Evolutionary conservation across 1,140 invertebrate genomes (phyloP).

Genomic region (Nebria ingens): DNA sequence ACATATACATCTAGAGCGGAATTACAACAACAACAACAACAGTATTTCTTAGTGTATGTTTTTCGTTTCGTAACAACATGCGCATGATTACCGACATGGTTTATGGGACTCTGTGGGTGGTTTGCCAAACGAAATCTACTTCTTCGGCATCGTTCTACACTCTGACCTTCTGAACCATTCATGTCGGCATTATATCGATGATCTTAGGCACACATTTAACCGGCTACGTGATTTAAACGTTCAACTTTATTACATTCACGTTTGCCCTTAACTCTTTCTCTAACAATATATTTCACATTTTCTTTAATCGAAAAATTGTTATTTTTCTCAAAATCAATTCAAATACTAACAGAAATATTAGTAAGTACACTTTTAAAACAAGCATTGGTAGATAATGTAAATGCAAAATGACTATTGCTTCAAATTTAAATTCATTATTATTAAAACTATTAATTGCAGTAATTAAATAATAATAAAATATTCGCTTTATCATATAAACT

Average conservation of each 20-base stretch:
- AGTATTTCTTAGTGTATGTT: conserved; percentile 21
- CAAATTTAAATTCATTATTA: too few species aligned
- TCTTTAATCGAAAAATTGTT: not conserved
- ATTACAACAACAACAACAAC: too few species aligned
- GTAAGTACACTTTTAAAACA: too few species aligned
- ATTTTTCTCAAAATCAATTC: not conserved
- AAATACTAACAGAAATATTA: too few species aligned
- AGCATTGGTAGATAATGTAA: too few species aligned
- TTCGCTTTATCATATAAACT: too few species aligned
- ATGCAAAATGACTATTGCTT: too few species aligned
- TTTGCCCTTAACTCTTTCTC: not conserved
- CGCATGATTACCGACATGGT: conserved; percentile 25
- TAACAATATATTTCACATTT: not conserved
- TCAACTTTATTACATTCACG: not conserved
- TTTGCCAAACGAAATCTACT: conserved; percentile 4
- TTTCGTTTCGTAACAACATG: conserved; percentile 23
- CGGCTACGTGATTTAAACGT: too few species aligned
- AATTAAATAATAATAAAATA: too few species aligned
- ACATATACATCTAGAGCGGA: conserved; percentile 25
- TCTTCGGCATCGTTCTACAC: conserved; percentile 18
- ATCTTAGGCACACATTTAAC: not conserved
- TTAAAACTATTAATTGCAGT: too few species aligned
- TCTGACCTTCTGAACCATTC: conserved; percentile 14
- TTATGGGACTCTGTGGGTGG: conserved; percentile 27
- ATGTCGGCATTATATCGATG: not conserved